A percentile compares a stretch with the other conserved stretches of the same genome.
Conservation (phyloP, 1,140 invertebrate species). For the Scaptodrosophila lebanonensis region DNA sequence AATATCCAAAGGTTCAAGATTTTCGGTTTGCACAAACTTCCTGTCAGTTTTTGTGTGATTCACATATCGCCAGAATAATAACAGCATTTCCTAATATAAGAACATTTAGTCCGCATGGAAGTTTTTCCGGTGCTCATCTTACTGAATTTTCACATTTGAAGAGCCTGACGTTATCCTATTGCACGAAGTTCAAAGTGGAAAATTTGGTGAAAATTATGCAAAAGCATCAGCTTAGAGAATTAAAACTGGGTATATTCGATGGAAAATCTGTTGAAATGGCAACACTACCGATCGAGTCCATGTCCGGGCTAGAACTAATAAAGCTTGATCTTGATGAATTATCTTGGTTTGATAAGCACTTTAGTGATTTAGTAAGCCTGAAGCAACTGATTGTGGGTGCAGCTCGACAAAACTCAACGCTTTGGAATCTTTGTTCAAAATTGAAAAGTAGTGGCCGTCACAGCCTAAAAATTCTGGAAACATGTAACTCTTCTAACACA, state of each 20-base stretch:
- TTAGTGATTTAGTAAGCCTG: slow-evolving; percentile 5
- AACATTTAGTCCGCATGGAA: slow-evolving; percentile 45
- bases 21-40: slow-evolving; percentile 36
- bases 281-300: slow-evolving; percentile 15
- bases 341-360: slow-evolving; percentile 23
- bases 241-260: slow-evolving; percentile 18
- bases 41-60: slow-evolving; percentile 13
- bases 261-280: neutral
- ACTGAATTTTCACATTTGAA: slow-evolving; percentile 17
- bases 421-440: neutral
- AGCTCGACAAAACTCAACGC: neutral
- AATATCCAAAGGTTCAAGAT: slow-evolving; percentile 31
- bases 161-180: slow-evolving; percentile 34
- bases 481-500: slow-evolving; percentile 14
- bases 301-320: slow-evolving; percentile 30
- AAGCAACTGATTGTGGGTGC: slow-evolving; percentile 13
- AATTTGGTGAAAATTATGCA: slow-evolving; percentile 28
- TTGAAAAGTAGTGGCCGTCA: neutral
- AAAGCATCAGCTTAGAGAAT: slow-evolving; percentile 14
- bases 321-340: slow-evolving; percentile 10
- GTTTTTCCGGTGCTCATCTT: slow-evolving; percentile 38
- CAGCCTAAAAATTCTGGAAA: slow-evolving; percentile 29
- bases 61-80: slow-evolving; percentile 22
- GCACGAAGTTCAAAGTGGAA: neutral
- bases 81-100: slow-evolving; percentile 40